A percentile compares a stretch with the other conserved stretches of the same genome.
These are phyloP conservation scores for Gerris buenoi DNA, from an alignment of 1,140 invertebrate genomes.

Conservation along the genomic window DNA sequence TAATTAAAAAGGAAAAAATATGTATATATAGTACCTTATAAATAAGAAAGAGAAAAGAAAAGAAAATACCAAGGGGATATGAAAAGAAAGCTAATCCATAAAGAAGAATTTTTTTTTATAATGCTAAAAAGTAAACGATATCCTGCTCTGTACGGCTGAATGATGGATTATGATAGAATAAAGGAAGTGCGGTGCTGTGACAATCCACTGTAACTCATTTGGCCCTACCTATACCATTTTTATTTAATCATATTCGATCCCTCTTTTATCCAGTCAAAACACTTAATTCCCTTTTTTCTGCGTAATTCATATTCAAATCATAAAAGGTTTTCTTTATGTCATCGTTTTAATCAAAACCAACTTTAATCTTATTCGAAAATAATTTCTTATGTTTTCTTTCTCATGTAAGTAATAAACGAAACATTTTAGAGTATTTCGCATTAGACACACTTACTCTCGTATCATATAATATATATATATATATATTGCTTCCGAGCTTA, in stretches of 20 bases:
- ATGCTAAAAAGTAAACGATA: background rate
- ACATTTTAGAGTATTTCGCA: no score
- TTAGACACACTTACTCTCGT: no score
- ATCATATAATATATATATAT: background rate
- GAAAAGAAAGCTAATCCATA: background rate
- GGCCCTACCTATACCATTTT: no score
- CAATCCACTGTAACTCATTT: background rate
- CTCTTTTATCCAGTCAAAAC: background rate
- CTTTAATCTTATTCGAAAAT: no score
- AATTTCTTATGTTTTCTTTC: no score
- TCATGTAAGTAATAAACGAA: no score
- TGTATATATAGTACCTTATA: background rate
- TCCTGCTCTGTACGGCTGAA: background rate
- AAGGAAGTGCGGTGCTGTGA: background rate
- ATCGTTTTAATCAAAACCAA: no score
- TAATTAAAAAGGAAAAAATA: background rate
- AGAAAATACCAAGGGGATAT: background rate
- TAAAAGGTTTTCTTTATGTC: no score
- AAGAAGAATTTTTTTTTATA: background rate
- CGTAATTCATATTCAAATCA: no score
- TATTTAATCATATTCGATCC: background rate
- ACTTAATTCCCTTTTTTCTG: no score
- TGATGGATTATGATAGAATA: background rate
- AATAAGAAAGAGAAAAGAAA: background rate
- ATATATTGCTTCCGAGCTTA: no score